Base-by-base conservation (phyloP, 1,140 invertebrate species). In the Philotrypesis tridentata region DNA sequence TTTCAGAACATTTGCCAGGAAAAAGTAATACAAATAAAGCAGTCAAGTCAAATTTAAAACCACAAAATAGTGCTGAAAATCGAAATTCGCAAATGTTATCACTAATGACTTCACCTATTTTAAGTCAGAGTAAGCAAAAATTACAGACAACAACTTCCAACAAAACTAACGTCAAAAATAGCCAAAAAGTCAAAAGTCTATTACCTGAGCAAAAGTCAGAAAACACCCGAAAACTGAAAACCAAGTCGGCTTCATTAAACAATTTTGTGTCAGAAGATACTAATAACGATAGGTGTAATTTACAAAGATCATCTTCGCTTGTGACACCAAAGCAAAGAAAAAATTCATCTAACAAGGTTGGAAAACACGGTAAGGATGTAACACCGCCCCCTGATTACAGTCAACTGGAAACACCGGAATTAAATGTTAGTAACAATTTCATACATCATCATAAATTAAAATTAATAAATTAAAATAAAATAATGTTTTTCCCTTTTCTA, bases 331-430 rank as follows among this genome's bases (percentile, higher is more conserved):
- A 77, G 33, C 40, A 31, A 31, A 63, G 65, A 29, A 82, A 63
- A 63, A 76, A 77, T 8, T 55, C 25, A 2, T 27, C 25, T 0
- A 14, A 71, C 70, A 76, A 63, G 0, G n/a, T 21, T 37, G 17
- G 7, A 67, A 61, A 37, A 55, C 4, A 83, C 33, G 55, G 71
- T 21, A 79, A 85, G 48, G 76, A 77, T 79, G 63, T 89, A 27
- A 92, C 90, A 40, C 91, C 91, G 31, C 85, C 89, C 65, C 84
- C 89, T 21, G 85, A 92, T 87, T 92, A 92, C 77, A 87, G 88
- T 76, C 65, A 60, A 11, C 90, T 92, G 88, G 82, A 84, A 7
- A 90, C 91, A 61, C 91, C 90, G 7, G 85, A 90, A 76, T 85
- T 93, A 63, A 87, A 92, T 79, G 31, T 67, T 17, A 71, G 76